A percentile compares a stretch with the other conserved stretches of the same genome.
Conservation (phyloP, 2,888 invertebrate genomes). For the Tachina lurida region DNA sequence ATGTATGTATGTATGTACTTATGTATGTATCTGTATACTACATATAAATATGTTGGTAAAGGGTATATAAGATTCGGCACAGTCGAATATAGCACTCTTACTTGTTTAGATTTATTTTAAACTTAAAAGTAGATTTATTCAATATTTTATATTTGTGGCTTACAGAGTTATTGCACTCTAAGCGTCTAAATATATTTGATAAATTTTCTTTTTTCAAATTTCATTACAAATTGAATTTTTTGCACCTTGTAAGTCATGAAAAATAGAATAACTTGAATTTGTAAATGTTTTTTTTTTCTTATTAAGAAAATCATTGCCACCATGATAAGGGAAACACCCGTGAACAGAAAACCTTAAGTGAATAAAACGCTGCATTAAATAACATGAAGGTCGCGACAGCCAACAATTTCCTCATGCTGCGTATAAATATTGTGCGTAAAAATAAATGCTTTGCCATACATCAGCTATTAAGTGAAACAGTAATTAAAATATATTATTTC, state of each 20-base stretch:
- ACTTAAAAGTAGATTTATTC: too few relatives aligned
- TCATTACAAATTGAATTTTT: conserved; percentile 11
- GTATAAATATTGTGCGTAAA: conserved; percentile 54
- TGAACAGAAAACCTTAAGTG: conserved; percentile 37
- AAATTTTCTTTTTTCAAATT: neutral
- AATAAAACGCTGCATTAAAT: conserved; percentile 49
- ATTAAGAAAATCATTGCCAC: conserved; percentile 49
- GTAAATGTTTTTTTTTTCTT: neutral
- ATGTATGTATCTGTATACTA: too few relatives aligned
- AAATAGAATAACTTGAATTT: neutral
- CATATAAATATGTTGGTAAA: too few relatives aligned
- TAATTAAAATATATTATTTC: neutral
- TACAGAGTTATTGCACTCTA: too few relatives aligned
- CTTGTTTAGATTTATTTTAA: too few relatives aligned
- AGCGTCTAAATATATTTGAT: too few relatives aligned
- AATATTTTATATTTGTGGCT: too few relatives aligned
- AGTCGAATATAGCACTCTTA: too few relatives aligned
- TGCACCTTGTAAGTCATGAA: conserved; percentile 1
- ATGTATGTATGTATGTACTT: too few relatives aligned
- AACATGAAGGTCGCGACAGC: conserved; percentile 65
- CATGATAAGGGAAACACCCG: conserved; percentile 53
- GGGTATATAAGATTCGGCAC: too few relatives aligned
- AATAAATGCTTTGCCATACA: conserved; percentile 28
- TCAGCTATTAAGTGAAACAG: conserved; percentile 22
- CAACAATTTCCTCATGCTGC: conserved; percentile 60